Evolutionary conservation across 2,797 vertebrate species (phyloP).

Genomic region (Alosa sapidissima): DNA sequence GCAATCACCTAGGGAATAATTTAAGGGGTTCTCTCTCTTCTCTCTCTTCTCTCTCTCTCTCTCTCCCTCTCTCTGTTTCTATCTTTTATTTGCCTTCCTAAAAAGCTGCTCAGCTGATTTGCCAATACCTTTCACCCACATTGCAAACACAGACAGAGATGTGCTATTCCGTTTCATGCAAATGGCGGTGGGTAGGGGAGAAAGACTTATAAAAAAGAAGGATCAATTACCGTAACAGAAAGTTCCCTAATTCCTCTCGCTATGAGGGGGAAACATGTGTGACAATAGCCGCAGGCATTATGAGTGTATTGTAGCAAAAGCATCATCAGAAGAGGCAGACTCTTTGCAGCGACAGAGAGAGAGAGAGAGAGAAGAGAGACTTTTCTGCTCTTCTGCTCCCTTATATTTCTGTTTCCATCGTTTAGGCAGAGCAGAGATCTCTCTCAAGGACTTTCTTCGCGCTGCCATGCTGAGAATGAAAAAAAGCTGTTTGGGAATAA

Average conservation of each 20-base stretch:
- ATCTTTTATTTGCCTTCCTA: slow-evolving; percentile 38
- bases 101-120: slow-evolving; percentile 44
- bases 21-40: slow-evolving; percentile 38
- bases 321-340: slow-evolving; percentile 48
- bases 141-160: slow-evolving; percentile 25
- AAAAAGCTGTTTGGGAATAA: slow-evolving; percentile 19
- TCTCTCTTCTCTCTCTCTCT: not conserved
- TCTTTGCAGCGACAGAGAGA: slow-evolving; percentile 40
- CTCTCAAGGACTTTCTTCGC: slow-evolving; percentile 64
- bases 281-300: slow-evolving; percentile 71
- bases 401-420: slow-evolving; percentile 62
- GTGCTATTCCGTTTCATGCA: slow-evolving; percentile 20
- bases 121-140: slow-evolving; percentile 39
- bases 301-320: slow-evolving; percentile 64
- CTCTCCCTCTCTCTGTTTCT: not conserved
- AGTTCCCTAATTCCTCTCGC: slow-evolving; percentile 44
- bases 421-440: slow-evolving; percentile 61
- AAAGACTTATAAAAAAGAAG: slow-evolving; percentile 31
- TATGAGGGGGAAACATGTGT: slow-evolving; percentile 52
- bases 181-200: slow-evolving; percentile 23
- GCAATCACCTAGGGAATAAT: slow-evolving; percentile 48
- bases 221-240: slow-evolving; percentile 49
- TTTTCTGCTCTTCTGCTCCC: slow-evolving; percentile 52
- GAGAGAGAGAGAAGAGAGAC: not conserved
- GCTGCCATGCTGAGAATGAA: slow-evolving; percentile 50